Percentiles rank a stretch among this genome's conserved stretches.
Evolutionary conservation across 1,140 invertebrate species (phyloP).

Genomic region (Rhyzopertha dominica): DNA sequence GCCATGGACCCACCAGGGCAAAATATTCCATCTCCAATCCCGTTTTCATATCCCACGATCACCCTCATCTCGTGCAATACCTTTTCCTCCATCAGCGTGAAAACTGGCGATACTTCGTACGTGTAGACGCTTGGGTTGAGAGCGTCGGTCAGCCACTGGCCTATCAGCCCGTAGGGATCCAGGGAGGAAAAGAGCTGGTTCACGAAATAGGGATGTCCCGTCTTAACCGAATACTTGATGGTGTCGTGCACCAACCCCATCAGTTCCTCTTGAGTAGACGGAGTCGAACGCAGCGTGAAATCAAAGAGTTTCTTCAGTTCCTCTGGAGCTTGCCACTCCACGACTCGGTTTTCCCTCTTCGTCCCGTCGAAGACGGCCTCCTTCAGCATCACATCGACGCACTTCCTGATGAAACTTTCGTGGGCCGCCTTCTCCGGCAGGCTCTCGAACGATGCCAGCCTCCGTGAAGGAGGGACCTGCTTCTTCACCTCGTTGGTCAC

Average conservation of each 20-base stretch:
- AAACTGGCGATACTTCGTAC: conserved; percentile 86
- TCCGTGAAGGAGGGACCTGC: background rate
- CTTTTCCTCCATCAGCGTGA: conserved; percentile 80
- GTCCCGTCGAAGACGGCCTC: conserved; percentile 71
- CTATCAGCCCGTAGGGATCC: conserved; percentile 80
- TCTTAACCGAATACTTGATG: conserved; percentile 79
- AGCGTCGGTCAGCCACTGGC: conserved; percentile 80
- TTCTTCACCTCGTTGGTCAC: background rate
- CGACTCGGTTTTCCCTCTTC: conserved; percentile 61
- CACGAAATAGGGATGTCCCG: conserved; percentile 80
- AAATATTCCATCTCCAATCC: conserved; percentile 82
- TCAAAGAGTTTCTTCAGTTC: conserved; percentile 61
- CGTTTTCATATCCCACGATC: conserved; percentile 76
- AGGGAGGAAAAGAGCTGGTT: conserved; percentile 81
- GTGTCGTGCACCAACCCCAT: conserved; percentile 60
- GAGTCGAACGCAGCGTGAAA: conserved; percentile 55
- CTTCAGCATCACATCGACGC: conserved; percentile 65
- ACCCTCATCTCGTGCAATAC: conserved; percentile 77
- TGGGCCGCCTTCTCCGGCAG: conserved; percentile 55
- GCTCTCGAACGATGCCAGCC: conserved; percentile 40
- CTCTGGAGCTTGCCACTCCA: conserved; percentile 69
- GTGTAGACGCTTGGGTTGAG: conserved; percentile 86
- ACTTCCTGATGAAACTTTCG: conserved; percentile 65
- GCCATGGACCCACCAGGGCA: conserved; percentile 93
- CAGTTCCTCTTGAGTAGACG: conserved; percentile 62